Percentiles rank a stretch among this genome's conserved stretches.
phyloP scores from a whole-genome alignment of 2,113 vertebrate genomes.

The Plecotus auritus region DNA sequence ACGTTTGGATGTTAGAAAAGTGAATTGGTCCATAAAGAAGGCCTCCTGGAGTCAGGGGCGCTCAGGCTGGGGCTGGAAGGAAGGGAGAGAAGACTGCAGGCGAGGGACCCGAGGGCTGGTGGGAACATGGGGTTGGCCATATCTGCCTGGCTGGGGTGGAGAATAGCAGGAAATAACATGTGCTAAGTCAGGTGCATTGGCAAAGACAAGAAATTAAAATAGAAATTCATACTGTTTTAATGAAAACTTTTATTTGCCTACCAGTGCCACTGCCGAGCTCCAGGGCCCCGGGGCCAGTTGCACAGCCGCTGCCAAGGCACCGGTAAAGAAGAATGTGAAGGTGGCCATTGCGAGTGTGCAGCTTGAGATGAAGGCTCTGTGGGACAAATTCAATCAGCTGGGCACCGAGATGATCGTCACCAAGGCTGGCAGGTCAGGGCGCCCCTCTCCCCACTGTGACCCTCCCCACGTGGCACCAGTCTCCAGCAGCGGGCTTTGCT shows the following conservation, averaged over 20 bases:
- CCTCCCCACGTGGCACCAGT: too few relatives aligned
- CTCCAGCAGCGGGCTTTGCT: too few relatives aligned
- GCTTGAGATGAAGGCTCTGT: too few relatives aligned
- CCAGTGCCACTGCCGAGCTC: too few relatives aligned
- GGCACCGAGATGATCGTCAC: too few relatives aligned
- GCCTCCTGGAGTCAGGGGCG: not conserved
- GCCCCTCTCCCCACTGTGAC: too few relatives aligned
- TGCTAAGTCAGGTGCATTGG: not conserved
- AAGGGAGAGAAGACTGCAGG: not conserved
- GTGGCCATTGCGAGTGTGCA: too few relatives aligned
- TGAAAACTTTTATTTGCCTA: not conserved
- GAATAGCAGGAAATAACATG: not conserved
- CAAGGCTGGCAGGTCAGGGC: too few relatives aligned
- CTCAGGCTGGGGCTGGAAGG: not conserved
- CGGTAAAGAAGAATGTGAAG: too few relatives aligned
- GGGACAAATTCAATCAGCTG: too few relatives aligned
- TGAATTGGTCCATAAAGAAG: not conserved
- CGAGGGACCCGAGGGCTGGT: not conserved
- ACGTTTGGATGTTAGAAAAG: not conserved
- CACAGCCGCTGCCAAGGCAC: too few relatives aligned
- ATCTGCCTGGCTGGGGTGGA: not conserved
- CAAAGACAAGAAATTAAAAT: constrained; percentile 2
- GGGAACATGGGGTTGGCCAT: not conserved
- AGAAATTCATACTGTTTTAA: not conserved
- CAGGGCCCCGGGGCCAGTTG: too few relatives aligned